Conservation (phyloP, 1,140 invertebrate genomes). For the Chrysoperla carnea region DNA sequence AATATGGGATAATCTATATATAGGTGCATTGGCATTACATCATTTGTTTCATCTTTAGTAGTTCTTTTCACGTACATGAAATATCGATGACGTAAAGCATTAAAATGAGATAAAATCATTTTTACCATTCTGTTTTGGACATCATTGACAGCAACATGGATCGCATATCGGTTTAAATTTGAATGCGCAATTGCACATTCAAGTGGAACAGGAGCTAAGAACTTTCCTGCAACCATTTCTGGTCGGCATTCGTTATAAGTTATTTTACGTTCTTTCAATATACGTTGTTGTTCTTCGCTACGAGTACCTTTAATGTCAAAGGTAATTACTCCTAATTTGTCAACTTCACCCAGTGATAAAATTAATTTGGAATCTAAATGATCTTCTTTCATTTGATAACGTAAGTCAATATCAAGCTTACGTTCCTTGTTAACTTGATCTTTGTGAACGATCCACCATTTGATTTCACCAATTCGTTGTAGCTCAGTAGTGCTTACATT, state of each 20-base stretch:
- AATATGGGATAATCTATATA: no score
- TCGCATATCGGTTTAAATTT: no score
- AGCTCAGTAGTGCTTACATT: constrained; percentile 16
- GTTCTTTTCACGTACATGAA: no score
- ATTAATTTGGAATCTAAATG: constrained; percentile 15
- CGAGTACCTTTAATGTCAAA: constrained; percentile 11
- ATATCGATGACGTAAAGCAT: no score
- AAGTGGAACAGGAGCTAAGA: no score
- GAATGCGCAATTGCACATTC: no score
- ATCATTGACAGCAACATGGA: no score
- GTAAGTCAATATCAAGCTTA: constrained; percentile 20
- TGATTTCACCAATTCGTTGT: constrained; percentile 14
- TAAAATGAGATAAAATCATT: no score
- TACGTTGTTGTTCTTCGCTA: constrained; percentile 12
- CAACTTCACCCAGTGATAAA: constrained; percentile 12
- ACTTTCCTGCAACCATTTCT: no score
- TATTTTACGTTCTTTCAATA: constrained; percentile 2
- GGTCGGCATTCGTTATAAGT: neutral
- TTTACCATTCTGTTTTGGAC: no score
- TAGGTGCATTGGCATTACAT: no score
- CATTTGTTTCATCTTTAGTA: no score
- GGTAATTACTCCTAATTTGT: constrained; percentile 8
- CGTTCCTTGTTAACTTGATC: constrained; percentile 18
- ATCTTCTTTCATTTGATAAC: constrained; percentile 16
- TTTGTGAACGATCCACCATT: constrained; percentile 15